Conservation (phyloP, 2,113 vertebrate species). For the Tyto alba region DNA sequence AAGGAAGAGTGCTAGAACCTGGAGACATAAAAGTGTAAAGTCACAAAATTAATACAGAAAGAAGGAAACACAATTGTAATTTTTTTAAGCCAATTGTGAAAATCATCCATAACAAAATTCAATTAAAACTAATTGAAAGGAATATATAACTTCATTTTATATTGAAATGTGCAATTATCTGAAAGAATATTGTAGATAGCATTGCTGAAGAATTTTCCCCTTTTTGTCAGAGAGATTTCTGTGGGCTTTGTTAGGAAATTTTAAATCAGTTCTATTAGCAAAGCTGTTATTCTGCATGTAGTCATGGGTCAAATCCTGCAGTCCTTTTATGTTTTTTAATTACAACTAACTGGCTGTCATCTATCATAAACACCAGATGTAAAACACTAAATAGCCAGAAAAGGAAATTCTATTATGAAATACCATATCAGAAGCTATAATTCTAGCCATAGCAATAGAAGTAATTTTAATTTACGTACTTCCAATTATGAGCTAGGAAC, state of each 20-base stretch:
- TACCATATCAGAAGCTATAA: neutral
- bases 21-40: neutral
- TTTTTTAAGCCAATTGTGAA: neutral
- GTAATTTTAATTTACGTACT: neutral
- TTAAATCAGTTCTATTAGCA: neutral
- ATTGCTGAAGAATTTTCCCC: neutral
- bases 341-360: neutral
- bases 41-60: neutral
- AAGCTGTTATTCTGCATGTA: neutral
- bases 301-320: neutral
- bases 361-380: neutral
- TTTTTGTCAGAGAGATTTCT: neutral
- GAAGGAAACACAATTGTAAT: neutral
- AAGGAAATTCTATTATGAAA: constrained; percentile 2
- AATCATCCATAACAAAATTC: neutral
- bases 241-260: neutral
- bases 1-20: neutral
- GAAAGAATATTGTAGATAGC: neutral
- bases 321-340: neutral
- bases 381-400: constrained; percentile 1
- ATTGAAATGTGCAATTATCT: neutral
- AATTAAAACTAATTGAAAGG: neutral
- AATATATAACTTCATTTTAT: neutral
- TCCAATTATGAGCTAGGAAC: neutral
- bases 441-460: neutral